phyloP scores from a whole-genome alignment of 2,113 vertebrate genomes.

The Bubalus kerabau region DNA sequence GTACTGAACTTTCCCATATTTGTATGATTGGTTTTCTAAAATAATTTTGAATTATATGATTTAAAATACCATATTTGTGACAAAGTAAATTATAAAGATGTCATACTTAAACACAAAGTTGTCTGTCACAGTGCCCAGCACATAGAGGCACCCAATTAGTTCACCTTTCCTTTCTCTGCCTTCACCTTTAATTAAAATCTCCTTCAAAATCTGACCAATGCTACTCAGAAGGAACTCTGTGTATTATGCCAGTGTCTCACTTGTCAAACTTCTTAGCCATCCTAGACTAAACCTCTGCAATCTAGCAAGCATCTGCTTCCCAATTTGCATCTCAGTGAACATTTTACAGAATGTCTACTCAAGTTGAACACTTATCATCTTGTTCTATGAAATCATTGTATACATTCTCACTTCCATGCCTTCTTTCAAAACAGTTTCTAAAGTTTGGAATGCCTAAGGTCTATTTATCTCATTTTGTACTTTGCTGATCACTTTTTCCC shows the following conservation, averaged over 20 bases:
- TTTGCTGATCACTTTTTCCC: neutral
- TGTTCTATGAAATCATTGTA: neutral
- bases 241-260: neutral
- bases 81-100: neutral
- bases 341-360: neutral
- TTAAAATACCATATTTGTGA: neutral
- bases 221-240: neutral
- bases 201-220: neutral
- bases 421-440: neutral
- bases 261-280: neutral
- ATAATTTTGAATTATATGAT: neutral
- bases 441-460: neutral
- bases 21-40: neutral
- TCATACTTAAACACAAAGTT: neutral
- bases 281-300: neutral
- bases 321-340: too few species aligned
- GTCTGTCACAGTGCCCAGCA: neutral
- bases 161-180: neutral
- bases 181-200: neutral
- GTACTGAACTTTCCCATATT: neutral
- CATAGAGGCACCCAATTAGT: fast-evolving
- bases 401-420: neutral
- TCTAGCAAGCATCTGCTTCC: neutral
- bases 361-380: neutral
- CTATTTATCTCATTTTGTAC: neutral